These are phyloP conservation scores for Melanchra persicariae DNA, from an alignment of 2,888 invertebrate species.

Conservation along the genomic window DNA sequence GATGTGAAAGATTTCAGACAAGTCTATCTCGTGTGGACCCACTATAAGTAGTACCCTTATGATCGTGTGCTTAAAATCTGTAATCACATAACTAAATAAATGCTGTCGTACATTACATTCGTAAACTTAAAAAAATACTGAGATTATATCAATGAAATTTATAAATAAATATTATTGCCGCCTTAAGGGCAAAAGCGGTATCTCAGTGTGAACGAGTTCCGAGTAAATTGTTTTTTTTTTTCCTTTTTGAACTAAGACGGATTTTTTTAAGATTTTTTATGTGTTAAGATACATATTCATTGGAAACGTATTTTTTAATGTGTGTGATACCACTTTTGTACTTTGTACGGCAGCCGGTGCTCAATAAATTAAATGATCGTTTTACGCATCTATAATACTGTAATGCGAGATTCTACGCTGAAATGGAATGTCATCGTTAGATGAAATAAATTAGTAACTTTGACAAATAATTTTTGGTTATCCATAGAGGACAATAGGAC, in stretches of 20 bases:
- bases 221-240: too few species aligned
- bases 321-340: too few species aligned
- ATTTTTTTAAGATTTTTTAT: too few species aligned
- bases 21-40: too few species aligned
- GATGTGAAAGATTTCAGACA: too few species aligned
- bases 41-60: conserved; percentile 6
- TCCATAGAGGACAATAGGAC: neutral
- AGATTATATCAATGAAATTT: conserved; percentile 58
- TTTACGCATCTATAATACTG: conserved; percentile 58
- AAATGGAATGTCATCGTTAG: conserved; percentile 59
- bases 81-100: conserved; percentile 50
- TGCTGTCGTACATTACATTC: conserved; percentile 49
- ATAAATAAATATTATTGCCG: conserved; percentile 28
- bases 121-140: conserved; percentile 58
- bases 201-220: too few species aligned
- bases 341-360: conserved; percentile 5
- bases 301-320: too few species aligned
- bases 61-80: conserved; percentile 53
- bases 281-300: too few species aligned
- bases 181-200: too few species aligned
- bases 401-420: conserved; percentile 59
- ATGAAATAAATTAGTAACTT: conserved; percentile 39
- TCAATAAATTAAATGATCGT: conserved; percentile 28
- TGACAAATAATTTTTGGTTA: conserved; percentile 40
- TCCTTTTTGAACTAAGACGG: too few species aligned